phyloP scores from a whole-genome alignment of 2,888 invertebrate species.

The Portevinia maculata region DNA sequence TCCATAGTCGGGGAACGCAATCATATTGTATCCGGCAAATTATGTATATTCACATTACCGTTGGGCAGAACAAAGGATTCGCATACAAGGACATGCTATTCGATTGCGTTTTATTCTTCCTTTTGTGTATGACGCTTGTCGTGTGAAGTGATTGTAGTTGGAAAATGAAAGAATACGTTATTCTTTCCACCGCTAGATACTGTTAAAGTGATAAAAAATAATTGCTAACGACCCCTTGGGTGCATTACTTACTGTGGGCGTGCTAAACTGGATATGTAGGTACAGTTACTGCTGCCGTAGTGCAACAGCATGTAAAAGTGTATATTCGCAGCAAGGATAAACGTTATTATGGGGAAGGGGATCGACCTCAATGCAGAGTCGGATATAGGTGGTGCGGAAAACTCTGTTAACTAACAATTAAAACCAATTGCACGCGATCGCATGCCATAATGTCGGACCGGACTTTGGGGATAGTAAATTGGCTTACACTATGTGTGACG shows the following conservation, averaged over 20 bases:
- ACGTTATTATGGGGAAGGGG: conserved; percentile 5
- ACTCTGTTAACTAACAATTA: conserved; percentile 36
- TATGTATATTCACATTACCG: conserved; percentile 1
- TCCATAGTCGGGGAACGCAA: background rate
- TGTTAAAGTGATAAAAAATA: conserved; percentile 15
- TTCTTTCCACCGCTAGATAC: background rate
- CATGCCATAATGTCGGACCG: conserved; percentile 13
- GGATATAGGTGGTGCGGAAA: conserved; percentile 5
- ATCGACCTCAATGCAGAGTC: background rate
- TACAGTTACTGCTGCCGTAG: conserved; percentile 8
- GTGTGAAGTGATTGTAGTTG: background rate
- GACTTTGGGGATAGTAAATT: conserved; percentile 12
- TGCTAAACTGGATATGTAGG: no score
- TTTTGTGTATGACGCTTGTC: background rate
- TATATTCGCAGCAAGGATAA: conserved; percentile 18
- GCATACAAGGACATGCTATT: conserved; percentile 32
- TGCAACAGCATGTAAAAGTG: conserved; percentile 39
- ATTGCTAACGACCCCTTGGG: conserved; percentile 16
- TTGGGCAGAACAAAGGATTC: conserved; percentile 26
- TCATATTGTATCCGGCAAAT: background rate
- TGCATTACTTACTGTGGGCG: conserved; percentile 4
- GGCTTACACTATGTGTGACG: conserved; percentile 15
- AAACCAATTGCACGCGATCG: conserved; percentile 38
- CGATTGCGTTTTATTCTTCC: conserved; percentile 14
- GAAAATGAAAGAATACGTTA: conserved; percentile 1